Evolutionary conservation across 2,888 invertebrate genomes (phyloP).

Genomic region (Melinopterus prodromus): DNA sequence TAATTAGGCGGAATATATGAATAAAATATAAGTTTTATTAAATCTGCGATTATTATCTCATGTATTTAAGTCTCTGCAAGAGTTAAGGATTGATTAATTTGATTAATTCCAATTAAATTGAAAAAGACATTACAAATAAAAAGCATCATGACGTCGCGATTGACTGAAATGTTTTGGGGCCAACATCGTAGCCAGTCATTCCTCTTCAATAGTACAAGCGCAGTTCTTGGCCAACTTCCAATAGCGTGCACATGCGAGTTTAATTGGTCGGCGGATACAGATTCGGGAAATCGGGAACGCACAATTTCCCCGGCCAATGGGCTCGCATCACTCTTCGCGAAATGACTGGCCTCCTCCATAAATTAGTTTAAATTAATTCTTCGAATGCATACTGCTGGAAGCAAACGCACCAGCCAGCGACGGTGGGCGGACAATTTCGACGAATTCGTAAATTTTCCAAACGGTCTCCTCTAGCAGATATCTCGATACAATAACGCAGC

Average conservation of each 20-base stretch:
- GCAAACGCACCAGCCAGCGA: neutral
- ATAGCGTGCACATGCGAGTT: neutral
- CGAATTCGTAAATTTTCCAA: constrained; percentile 9
- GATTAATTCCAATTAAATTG: no score
- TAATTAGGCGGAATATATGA: no score
- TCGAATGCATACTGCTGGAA: neutral
- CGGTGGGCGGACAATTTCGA: constrained; percentile 7
- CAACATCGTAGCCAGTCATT: neutral
- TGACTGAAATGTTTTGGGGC: no score
- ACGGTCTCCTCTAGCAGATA: constrained; percentile 6
- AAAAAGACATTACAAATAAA: no score
- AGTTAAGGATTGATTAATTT: no score
- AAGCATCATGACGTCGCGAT: neutral
- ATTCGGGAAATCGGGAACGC: neutral
- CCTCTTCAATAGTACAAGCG: neutral
- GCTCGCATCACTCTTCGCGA: neutral
- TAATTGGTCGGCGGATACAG: neutral
- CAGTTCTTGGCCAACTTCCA: neutral
- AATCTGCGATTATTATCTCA: no score
- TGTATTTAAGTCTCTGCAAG: no score
- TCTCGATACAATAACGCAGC: constrained; percentile 23
- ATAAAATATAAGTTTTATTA: no score
- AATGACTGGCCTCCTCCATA: constrained; percentile 4
- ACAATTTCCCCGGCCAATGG: neutral
- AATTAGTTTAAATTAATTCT: neutral